Evolutionary conservation across 2,797 vertebrate genomes (phyloP).

Genomic region (Fistularia commersonii): DNA sequence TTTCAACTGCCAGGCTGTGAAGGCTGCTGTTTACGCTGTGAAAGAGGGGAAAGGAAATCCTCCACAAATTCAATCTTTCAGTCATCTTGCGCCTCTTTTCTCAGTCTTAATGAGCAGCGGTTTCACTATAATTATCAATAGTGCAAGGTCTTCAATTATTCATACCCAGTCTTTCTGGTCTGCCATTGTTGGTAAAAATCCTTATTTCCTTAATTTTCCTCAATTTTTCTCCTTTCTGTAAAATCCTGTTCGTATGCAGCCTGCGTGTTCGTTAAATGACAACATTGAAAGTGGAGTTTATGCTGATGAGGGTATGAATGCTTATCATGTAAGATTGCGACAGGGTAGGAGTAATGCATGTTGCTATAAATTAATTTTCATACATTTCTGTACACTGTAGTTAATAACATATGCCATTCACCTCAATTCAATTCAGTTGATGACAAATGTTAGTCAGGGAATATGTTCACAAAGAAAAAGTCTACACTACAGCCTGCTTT

Average conservation of each 20-base stretch:
- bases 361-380: too few relatives aligned
- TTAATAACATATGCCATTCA: too few relatives aligned
- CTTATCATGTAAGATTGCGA: conserved; percentile 1
- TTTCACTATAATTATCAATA: conserved; percentile 45
- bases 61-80: conserved; percentile 31
- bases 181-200: conserved; percentile 37
- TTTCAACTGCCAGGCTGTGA: too few relatives aligned
- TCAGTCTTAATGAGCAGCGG: conserved; percentile 54
- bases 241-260: conserved; percentile 33
- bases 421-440: too few relatives aligned
- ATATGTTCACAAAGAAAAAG: too few relatives aligned
- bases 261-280: conserved; percentile 9
- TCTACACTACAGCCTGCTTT: too few relatives aligned
- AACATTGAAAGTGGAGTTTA: too few relatives aligned
- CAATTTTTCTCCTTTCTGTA: conserved; percentile 9
- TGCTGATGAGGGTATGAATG: too few relatives aligned
- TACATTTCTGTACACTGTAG: too few relatives aligned
- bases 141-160: conserved; percentile 59
- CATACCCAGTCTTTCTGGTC: conserved; percentile 35
- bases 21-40: conserved; percentile 4
- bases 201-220: conserved; percentile 1
- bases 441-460: too few relatives aligned
- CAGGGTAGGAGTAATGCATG: conserved; percentile 5
- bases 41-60: conserved; percentile 12
- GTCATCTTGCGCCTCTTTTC: conserved; percentile 40